These are phyloP conservation scores for Apodemus agrarius DNA, from an alignment of 2,797 vertebrate species.

Conservation along the genomic window DNA sequence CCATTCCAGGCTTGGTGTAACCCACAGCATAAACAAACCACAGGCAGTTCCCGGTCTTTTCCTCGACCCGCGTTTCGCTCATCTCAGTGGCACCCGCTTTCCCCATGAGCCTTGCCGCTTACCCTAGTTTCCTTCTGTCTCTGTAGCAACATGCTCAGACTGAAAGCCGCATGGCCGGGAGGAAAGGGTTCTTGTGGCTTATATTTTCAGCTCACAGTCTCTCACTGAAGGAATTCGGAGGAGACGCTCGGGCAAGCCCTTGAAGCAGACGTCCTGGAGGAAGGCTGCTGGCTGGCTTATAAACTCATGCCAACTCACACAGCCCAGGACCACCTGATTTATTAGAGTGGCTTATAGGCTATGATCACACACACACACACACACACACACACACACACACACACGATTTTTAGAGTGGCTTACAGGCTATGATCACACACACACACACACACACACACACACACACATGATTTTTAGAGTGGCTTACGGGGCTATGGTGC, in stretches of 20 bases:
- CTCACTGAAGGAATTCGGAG: not conserved
- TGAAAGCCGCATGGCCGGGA: too few species aligned
- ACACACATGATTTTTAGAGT: not conserved
- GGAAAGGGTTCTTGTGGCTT: not conserved
- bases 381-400: too few species aligned
- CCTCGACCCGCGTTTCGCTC: not conserved
- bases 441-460: too few species aligned
- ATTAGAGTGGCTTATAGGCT: too few species aligned
- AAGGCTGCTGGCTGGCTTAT: not conserved
- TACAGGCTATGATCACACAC: too few species aligned
- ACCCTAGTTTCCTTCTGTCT: not conserved
- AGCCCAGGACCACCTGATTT: not conserved
- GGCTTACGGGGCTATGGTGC: not conserved
- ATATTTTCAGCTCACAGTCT: not conserved
- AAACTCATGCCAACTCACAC: not conserved
- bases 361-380: too few species aligned
- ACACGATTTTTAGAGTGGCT: too few species aligned
- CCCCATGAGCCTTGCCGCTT: not conserved
- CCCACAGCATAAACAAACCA: not conserved
- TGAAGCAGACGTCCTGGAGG: not conserved
- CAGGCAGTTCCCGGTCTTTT: not conserved
- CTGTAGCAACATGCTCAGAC: not conserved
- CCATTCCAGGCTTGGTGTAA: not conserved
- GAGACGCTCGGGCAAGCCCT: not conserved
- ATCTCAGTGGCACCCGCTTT: not conserved